These are phyloP conservation scores for Carapus acus DNA, from an alignment of 2,797 vertebrate genomes.

Conservation along the genomic window DNA sequence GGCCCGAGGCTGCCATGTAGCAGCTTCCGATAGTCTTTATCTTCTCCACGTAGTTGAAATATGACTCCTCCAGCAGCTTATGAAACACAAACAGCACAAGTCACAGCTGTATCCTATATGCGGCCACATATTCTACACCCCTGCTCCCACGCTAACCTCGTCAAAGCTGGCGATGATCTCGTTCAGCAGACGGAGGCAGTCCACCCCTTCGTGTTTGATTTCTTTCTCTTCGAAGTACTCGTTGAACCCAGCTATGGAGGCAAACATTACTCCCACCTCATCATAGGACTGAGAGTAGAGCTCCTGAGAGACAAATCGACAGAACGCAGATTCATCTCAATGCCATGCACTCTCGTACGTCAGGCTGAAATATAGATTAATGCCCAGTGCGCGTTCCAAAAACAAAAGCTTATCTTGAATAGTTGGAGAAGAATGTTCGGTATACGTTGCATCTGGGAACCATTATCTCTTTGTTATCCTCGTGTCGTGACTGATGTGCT, in stretches of 20 bases:
- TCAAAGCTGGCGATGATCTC: slow-evolving; percentile 77
- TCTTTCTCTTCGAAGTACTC: slow-evolving; percentile 76
- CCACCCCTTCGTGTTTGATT: slow-evolving; percentile 72
- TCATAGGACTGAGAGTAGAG: slow-evolving; percentile 76
- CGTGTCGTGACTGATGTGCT: not conserved
- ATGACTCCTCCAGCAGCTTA: slow-evolving; percentile 73
- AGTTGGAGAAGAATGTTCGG: too few relatives aligned
- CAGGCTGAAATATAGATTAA: not conserved
- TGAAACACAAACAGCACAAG: not conserved
- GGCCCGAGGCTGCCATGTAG: slow-evolving; percentile 77
- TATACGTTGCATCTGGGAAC: too few relatives aligned
- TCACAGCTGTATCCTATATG: too few relatives aligned
- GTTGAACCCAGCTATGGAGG: slow-evolving; percentile 73
- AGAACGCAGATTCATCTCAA: not conserved
- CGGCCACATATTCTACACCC: too few relatives aligned
- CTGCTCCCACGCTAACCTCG: slow-evolving; percentile 55
- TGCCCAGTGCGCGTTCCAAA: too few relatives aligned
- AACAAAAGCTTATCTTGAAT: too few relatives aligned
- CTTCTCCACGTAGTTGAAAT: slow-evolving; percentile 75
- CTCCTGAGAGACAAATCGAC: slow-evolving; percentile 56
- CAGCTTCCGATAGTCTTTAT: slow-evolving; percentile 79
- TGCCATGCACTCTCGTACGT: too few relatives aligned
- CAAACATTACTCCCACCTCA: slow-evolving; percentile 78
- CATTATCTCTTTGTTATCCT: too few relatives aligned
- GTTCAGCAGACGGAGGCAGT: slow-evolving; percentile 73